Conservation (phyloP, 1,140 invertebrate genomes). For the Tetragonula clypearis region DNA sequence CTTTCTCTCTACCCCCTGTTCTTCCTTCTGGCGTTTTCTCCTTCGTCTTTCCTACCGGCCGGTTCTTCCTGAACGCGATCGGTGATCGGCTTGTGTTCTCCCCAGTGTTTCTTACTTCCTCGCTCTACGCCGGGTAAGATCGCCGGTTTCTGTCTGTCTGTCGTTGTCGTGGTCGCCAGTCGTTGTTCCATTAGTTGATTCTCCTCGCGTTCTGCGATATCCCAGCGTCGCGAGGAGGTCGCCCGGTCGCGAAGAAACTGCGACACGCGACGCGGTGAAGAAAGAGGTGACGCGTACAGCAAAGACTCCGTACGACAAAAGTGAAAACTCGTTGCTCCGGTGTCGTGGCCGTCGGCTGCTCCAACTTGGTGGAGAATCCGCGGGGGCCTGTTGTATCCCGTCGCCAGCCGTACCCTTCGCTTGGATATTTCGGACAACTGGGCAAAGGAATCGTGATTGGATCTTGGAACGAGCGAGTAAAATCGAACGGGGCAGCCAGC, state of each 20-base stretch:
- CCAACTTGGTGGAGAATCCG: not conserved
- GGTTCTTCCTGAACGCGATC: conserved; percentile 43
- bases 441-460: not conserved
- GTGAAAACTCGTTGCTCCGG: conserved; percentile 61
- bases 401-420: not conserved
- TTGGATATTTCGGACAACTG: conserved; percentile 40
- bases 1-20: not conserved
- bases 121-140: conserved; percentile 8
- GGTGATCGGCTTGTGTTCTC: conserved; percentile 43
- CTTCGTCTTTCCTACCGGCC: not conserved
- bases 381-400: too few relatives aligned
- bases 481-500: not conserved
- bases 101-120: conserved; percentile 37
- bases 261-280: conserved; percentile 26
- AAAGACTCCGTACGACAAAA: conserved; percentile 43
- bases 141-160: not conserved
- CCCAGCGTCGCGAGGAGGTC: not conserved
- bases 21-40: not conserved
- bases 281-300: conserved; percentile 31
- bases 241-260: conserved; percentile 30
- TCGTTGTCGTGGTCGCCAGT: not conserved
- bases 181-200: not conserved
- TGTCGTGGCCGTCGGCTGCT: conserved; percentile 3
- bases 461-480: not conserved
- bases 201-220: not conserved